Conservation (phyloP, 2,888 invertebrate species). For the Himalopsyche anomala region DNA sequence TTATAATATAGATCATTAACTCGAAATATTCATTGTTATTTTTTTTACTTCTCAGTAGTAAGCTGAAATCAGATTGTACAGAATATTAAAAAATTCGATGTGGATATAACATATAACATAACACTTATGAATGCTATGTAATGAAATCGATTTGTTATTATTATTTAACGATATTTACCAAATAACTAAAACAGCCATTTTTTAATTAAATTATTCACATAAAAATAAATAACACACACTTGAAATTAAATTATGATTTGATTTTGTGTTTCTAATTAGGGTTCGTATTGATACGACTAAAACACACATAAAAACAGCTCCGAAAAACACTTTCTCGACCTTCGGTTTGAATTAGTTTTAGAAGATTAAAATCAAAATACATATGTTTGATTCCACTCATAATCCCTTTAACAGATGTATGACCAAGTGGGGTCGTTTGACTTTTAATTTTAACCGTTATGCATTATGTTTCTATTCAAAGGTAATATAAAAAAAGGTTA, state of each 20-base stretch:
- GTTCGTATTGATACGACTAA: neutral
- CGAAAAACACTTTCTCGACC: slow-evolving; percentile 43
- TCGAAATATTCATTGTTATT: too few species aligned
- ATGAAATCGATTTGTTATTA: too few species aligned
- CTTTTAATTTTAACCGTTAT: too few species aligned
- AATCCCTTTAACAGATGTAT: slow-evolving; percentile 9
- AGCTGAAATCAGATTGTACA: too few species aligned
- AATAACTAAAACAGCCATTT: neutral
- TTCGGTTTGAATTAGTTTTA: slow-evolving; percentile 27
- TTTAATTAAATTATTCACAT: slow-evolving; percentile 7
- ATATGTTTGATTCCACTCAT: slow-evolving; percentile 1
- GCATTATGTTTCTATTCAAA: too few species aligned
- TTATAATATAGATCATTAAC: too few species aligned
- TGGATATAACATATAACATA: too few species aligned
- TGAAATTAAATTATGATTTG: slow-evolving; percentile 14
- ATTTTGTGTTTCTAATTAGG: slow-evolving; percentile 10
- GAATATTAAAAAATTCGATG: too few species aligned
- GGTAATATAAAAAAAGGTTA: too few species aligned
- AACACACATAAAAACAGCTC: neutral
- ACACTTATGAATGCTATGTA: too few species aligned
- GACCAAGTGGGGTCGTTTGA: neutral
- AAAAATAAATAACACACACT: slow-evolving; percentile 15
- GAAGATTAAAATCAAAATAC: slow-evolving; percentile 27
- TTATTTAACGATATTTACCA: too few species aligned
- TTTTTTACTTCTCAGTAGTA: too few species aligned